These are phyloP conservation scores for Coregonus clupeaformis DNA, from an alignment of 2,113 vertebrate species.

Conservation along the genomic window DNA sequence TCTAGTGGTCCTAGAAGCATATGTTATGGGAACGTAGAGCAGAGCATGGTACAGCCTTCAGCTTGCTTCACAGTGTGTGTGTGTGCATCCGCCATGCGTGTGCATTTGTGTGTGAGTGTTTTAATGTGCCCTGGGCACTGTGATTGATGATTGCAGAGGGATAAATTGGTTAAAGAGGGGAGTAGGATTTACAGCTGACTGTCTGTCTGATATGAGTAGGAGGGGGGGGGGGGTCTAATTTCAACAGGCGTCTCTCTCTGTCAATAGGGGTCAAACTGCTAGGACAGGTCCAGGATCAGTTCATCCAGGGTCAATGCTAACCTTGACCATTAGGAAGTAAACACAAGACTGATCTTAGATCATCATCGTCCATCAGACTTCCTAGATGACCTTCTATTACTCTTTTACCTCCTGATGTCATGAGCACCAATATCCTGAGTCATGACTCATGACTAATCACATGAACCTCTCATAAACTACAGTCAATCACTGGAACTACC, in stretches of 20 bases:
- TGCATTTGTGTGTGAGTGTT: no score
- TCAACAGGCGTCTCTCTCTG: slow-evolving; percentile 48
- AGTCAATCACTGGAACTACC: not conserved
- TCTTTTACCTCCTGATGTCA: not conserved
- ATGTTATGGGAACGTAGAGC: not conserved
- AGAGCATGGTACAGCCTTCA: not conserved
- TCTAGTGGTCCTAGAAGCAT: not conserved
- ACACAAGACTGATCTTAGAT: not conserved
- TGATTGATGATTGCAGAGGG: slow-evolving; percentile 22
- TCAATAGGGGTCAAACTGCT: slow-evolving; percentile 44
- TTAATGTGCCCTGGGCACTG: not conserved
- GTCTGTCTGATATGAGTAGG: slow-evolving; percentile 6
- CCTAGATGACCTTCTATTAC: not conserved
- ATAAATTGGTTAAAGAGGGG: slow-evolving; percentile 38
- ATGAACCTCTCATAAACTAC: not conserved
- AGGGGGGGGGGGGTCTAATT: slow-evolving; percentile 51
- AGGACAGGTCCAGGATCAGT: slow-evolving; percentile 35
- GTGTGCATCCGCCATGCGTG: not conserved
- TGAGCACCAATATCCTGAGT: not conserved
- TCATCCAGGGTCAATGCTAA: slow-evolving; percentile 31
- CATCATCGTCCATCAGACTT: not conserved
- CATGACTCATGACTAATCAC: not conserved
- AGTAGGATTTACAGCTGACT: slow-evolving; percentile 52
- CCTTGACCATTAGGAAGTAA: slow-evolving; percentile 10
- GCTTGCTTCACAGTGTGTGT: not conserved